Base-by-base conservation (phyloP, 2,113 vertebrate genomes). In the Spheniscus mendiculus region DNA sequence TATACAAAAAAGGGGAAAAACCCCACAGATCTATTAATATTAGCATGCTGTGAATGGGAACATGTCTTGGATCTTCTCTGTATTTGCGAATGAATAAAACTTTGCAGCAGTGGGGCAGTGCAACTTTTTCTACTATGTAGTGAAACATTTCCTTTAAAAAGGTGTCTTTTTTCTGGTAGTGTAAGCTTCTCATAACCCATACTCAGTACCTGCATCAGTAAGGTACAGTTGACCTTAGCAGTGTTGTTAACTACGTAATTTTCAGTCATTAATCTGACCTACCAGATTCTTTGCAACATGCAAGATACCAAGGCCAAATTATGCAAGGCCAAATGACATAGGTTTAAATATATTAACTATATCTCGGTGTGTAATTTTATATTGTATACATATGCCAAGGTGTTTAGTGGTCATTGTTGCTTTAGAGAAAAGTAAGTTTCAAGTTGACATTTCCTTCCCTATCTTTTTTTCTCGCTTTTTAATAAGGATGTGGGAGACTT, bases 401-500 rank as follows among this genome's bases (percentile, higher is more conserved):
- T 15, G 7, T 40, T 62, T 72, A 14, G 5, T 13, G 42, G 19
- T 38, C 7, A 8, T 3, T 58, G 26, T 13, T 36, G 9, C 27
- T 71, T 62, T 36, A 32, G 45, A 40, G 55, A 65, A 29, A 66
- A 45, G 4, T 11, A 8, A 17, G 4, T 26, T 44, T 53, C 15
- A 44, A 32, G 13, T 5, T 82, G 27, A 7, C 0, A 1, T 47
- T 84, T 88, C 5, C 8, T 82, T 42, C 36, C 42, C 5, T 44
- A 1, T 40, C 5, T 45, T 80, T 80, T 49, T 53, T 49, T 10
- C 12, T 34, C 0, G 0, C 4, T 18, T 52, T 82, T 10, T 30
- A 79, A 14, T n/a, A 21, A 36, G 83, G 5, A 30, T 29, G 8
- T 44, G 14, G 6, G n/a, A 77, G 44, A 7, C 7, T 42, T 80